Evolutionary conservation across 2,113 vertebrate genomes (phyloP), one percentile per base, ranked within the genome.

Genomic region (Parus major): DNA sequence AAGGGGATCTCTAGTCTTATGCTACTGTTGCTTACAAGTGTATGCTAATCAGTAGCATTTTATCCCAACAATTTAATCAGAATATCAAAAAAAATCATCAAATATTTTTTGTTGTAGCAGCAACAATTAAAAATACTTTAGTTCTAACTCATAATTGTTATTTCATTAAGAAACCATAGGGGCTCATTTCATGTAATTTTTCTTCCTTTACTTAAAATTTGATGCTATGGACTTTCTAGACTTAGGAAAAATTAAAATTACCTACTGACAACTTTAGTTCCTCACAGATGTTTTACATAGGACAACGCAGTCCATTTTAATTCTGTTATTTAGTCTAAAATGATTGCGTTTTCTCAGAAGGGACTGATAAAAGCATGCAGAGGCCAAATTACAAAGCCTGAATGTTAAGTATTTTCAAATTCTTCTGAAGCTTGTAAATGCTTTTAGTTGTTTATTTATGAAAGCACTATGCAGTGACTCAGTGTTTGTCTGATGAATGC

Each of bases 371-470:
- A 82, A 22, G 31, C 19, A 68, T 8, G 7, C 14, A 63, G 39
- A 89, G 41, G 33, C 17, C 70, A 82, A 59, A 71, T 56, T 85
- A 63, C 14, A 72, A 84, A 78, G 61, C 11, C 39, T 87, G 57
- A 66, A 78, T 60, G 36, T 60, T 68, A 91, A 76, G 15, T 72
- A 82, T 90, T 88, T 82, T 79, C 49, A 84, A 68, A 71, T 71
- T 87, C 39, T 73, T 88, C 65, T 7, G 3, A 68, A 85, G 75
- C 70, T 80, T 80, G 49, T 88, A 69, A 92, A 86, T 42, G 25
- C 42, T 80, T 92, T 82, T n/a, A 93, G 49, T 53, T 95, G 36
- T 81, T 86, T 91, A 41, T 92, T 92, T 88, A 65, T 80, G 41
- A 59, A 15, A 81, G 61, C 73, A 89, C 27, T 44, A 41, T 41